A percentile compares a stretch with the other conserved stretches of the same genome.
phyloP scores from a whole-genome alignment of 2,113 vertebrate genomes.

The Budorcas taxicolor region DNA sequence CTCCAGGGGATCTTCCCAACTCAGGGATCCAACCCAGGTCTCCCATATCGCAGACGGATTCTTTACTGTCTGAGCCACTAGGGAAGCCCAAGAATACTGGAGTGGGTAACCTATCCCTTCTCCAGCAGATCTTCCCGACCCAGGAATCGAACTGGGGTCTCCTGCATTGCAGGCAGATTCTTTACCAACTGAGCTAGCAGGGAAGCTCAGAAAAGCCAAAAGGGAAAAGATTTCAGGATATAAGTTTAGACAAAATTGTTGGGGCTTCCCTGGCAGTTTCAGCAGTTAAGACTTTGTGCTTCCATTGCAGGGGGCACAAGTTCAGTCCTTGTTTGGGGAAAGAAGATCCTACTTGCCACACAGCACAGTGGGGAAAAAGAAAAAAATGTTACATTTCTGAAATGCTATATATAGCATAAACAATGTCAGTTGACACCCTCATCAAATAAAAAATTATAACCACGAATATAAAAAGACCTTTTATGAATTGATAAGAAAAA shows the following conservation, averaged over 20 bases:
- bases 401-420: neutral
- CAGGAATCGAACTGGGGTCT: neutral
- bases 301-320: neutral
- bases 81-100: neutral
- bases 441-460: neutral
- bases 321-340: neutral
- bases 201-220: neutral
- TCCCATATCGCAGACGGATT: neutral
- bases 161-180: neutral
- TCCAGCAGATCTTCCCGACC: neutral
- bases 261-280: neutral
- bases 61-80: neutral
- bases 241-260: neutral
- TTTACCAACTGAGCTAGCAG: neutral
- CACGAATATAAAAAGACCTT: neutral
- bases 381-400: neutral
- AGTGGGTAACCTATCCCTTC: neutral
- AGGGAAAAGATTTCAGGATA: neutral
- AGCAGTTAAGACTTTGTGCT: neutral
- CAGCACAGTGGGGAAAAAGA: neutral
- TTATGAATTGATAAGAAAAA: neutral
- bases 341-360: neutral
- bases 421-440: neutral
- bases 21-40: neutral
- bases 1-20: neutral